Percentiles rank a stretch among this genome's conserved stretches.
phyloP scores from a whole-genome alignment of 2,113 vertebrate genomes.

The Synodontis membranacea region DNA sequence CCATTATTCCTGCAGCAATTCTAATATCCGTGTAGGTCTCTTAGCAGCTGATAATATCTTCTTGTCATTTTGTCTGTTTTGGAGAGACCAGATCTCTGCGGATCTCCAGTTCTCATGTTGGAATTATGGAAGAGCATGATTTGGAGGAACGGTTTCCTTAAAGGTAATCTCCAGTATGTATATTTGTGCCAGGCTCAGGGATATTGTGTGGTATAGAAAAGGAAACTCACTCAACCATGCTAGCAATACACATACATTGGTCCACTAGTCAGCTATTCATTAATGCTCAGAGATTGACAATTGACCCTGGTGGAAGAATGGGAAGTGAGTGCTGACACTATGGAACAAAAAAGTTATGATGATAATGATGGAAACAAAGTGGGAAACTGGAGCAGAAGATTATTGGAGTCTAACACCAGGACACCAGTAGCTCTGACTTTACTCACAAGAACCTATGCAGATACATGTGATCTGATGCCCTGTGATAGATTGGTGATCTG shows the following conservation, averaged over 20 bases:
- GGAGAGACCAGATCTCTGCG: no score
- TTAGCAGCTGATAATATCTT: no score
- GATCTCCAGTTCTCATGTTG: not conserved
- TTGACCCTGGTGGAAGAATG: not conserved
- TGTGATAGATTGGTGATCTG: no score
- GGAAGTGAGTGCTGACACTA: not conserved
- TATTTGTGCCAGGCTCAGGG: not conserved
- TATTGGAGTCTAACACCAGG: not conserved
- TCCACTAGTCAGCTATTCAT: not conserved
- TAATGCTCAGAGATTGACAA: not conserved
- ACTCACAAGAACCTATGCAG: not conserved
- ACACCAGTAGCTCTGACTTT: not conserved
- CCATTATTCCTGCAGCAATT: no score
- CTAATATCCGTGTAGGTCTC: no score
- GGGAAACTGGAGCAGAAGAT: not conserved
- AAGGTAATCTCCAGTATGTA: not conserved
- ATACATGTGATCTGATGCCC: not conserved
- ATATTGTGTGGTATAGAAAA: not conserved
- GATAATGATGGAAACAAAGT: not conserved
- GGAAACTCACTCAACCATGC: not conserved
- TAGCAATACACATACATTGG: not conserved
- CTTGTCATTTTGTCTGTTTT: no score
- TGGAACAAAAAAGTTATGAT: not conserved
- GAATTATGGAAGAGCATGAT: not conserved
- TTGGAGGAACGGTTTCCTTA: not conserved